Base-by-base conservation (phyloP, 2,797 vertebrate genomes). In the Molossus molossus region DNA sequence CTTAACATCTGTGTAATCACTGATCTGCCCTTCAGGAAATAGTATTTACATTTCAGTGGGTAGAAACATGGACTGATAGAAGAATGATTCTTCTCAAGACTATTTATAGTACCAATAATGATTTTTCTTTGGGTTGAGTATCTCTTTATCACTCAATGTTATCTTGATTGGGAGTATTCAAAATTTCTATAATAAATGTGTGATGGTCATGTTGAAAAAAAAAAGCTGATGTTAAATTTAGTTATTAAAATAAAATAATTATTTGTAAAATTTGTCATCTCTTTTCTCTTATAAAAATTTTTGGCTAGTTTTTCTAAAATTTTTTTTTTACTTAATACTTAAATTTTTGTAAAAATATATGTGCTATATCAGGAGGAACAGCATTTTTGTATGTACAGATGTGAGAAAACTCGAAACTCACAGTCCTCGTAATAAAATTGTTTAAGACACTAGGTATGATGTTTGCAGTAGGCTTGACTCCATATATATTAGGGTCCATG, bases 21-120 rank as follows among this genome's bases (percentile, higher is more conserved):
- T 97, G 95, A 97, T 91, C 72, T 95, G 45, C 9, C 57, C 86
- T 92, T 97, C 89, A 97, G 84, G 73, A 97, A 97, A 96, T 96
- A 92, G 62, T 97, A 96, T 96, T 97, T 98, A 96, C 67, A 96
- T 97, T 95, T 76, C 70, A 95, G 45, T 82, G 25, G n/a, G 23
- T 76, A 96, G 21, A 97, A 96, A 91, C 70, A 79, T 85, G 75
- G 50, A 92, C 90, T 96, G 73, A 96, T 58, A 48, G 88, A 83
- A 94, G 73, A 96, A 97, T 77, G 27, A 11, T 60, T 69, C 96
- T 93, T 85, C 72, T 93, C 83, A 77, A 88, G 75, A 90, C 27
- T 96, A 92, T 96, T 97, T 97, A 85, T 95, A 95, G 83, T 76
- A 40, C 33, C 72, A 86, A 8, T 94, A 96, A 98, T 94, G 70